A percentile compares a stretch with the other conserved stretches of the same genome.
phyloP scores from a whole-genome alignment of 2,113 vertebrate species.

The Takifugu bimaculatus region DNA sequence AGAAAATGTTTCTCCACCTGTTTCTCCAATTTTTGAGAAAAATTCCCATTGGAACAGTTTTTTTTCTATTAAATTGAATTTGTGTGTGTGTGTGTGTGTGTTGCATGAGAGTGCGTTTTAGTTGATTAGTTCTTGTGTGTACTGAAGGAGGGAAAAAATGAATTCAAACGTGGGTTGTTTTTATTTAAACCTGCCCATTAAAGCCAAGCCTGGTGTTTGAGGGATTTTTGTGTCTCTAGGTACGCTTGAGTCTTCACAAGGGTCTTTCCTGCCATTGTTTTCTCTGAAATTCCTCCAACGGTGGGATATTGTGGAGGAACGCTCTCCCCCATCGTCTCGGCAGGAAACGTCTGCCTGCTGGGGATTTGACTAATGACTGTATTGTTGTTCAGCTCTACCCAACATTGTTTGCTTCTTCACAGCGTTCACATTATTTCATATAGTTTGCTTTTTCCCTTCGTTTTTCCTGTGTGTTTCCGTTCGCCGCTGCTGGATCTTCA shows the following conservation, averaged over 20 bases:
- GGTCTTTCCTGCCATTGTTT: constrained; percentile 64
- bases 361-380: constrained; percentile 34
- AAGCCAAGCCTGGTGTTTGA: background rate
- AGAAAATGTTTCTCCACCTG: too few relatives aligned
- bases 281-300: constrained; percentile 29
- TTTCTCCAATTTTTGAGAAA: too few relatives aligned
- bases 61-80: too few relatives aligned
- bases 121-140: too few relatives aligned
- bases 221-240: constrained; percentile 2
- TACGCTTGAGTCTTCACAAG: background rate
- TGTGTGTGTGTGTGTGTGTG: too few relatives aligned
- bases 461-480: background rate
- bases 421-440: background rate
- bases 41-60: too few relatives aligned
- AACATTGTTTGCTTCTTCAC: background rate
- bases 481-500: background rate
- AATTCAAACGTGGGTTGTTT: constrained; percentile 23
- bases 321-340: constrained; percentile 14
- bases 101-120: too few relatives aligned
- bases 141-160: too few relatives aligned
- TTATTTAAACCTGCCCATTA: constrained; percentile 24
- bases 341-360: constrained; percentile 45
- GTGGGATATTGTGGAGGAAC: constrained; percentile 24
- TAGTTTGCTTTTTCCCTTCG: background rate
- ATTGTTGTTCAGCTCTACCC: constrained; percentile 39